Base-by-base conservation (phyloP, 2,113 vertebrate genomes). In the Hippopotamus amphibius region DNA sequence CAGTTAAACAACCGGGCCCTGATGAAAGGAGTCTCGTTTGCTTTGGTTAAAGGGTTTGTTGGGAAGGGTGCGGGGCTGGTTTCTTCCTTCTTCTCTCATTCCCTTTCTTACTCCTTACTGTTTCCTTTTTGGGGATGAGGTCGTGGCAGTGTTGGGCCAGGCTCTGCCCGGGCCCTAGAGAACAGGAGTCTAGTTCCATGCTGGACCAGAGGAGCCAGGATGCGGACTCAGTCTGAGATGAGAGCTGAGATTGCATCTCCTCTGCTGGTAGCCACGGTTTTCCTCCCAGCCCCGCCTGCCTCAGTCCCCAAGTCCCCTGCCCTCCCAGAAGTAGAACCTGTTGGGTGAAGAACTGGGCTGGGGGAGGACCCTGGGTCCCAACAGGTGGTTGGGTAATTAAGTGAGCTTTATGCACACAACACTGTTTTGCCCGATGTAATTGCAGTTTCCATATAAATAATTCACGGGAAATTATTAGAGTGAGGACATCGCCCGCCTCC, bases 361-460 rank as follows among this genome's bases (percentile, higher is more conserved):
- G 92, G 96, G 95, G 96, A 97, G 97, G 79, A 86, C 96, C 33
- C 93, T 93, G 88, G 92, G 96, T 98, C 96, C 97, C 98, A 98
- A 98, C 98, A 98, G 99, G 97, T 98, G 98, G 98, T 98, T 98
- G 98, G 98, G 98, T 99, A 99, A 99, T 99, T 98, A 99, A 98
- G 98, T 98, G 98, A 98, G 99, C 97, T 98, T 98, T 98, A 98
- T 98, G 98, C 98, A 98, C 98, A 98, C 98, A 98, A 97, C 98
- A 93, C 98, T 98, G 98, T 98, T 98, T 98, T 98, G 98, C 98
- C 98, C 82, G 3, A 97, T 98, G 98, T 98, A 98, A 98, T 98
- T 99, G 98, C 98, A 97, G 98, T 98, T 98, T 99, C 98, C 96
- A 66, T 98, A 98, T 99, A 99, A 99, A 99, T 99, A 99, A 99